Base-by-base conservation (phyloP, 2,797 vertebrate species). In the Mus minutoides region DNA sequence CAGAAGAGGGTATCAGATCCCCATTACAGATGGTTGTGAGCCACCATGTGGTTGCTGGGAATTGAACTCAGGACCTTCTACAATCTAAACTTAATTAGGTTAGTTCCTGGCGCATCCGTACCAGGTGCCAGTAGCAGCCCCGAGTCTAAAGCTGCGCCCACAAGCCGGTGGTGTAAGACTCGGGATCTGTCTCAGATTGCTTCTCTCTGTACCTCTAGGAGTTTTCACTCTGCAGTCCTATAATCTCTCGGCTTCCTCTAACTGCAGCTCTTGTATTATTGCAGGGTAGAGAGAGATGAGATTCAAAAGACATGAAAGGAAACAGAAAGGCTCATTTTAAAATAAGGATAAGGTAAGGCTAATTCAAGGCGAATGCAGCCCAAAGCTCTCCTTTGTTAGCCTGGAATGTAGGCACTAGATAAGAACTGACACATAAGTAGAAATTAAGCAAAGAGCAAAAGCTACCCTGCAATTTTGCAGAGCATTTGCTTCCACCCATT, bases 361-460 rank as follows among this genome's bases (percentile, higher is more conserved):
- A 96, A 94, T 91, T 84, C 40, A 56, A 80, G 40, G 29, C 49
- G 46, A 94, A 95, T 22, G 40, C 91, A 80, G 21, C 19, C 56
- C 43, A 95, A 26, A 88, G 46, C 64, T 82, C 77, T 58, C 62
- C 73, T 87, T 92, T 95, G 49, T 94, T 62, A 82, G 67, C 29
- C 34, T 19, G 60, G 73, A 77, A 82, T 90, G 22, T 77, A 88
- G 43, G 43, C 7, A 49, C 43, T 52, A 64, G 22, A n/a, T 79
- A 79, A 92, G 92, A 93, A 91, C 0, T 67, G 88, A 86, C 37
- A 2, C 43, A 24, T 14, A 40, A 85, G 16, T 79, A 95, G 60
- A 88, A 89, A 96, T 92, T 88, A 94, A 80, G 88, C 71, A 52
- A 88, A 94, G 94, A 90, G 75, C 37, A 89, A 91, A 83, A 94